Base-by-base conservation (phyloP, 1,140 invertebrate genomes). In the Zophobas atratus region DNA sequence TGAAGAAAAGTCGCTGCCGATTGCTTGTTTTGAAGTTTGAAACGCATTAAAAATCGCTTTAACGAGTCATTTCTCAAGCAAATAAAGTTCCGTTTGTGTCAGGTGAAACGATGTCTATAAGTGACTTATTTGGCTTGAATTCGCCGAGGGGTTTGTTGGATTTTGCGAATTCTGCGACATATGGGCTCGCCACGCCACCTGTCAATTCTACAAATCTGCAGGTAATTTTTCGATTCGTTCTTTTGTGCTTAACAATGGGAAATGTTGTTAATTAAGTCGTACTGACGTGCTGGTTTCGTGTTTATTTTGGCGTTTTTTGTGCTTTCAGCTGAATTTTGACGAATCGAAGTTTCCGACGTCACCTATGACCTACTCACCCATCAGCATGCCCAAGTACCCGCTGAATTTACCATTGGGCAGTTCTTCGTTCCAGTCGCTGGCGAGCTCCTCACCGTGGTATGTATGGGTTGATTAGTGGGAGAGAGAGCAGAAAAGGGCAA, bases 121-220 rank as follows among this genome's bases (percentile, higher is more conserved):
- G 88, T 53, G 89, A 90, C 82, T 82, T 90, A 75, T 87, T 90
- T 53, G 89, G 89, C 43, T 81, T 90, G 48, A 88, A 88, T 81
- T 85, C 89, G 49, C 87, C 89, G 20, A 86, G 88, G 60, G 89
- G 88, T 57, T 79, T 89, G 53, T 84, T 90, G 83, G 86, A 84
- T 63, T 84, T 84, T 48, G 79, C 80, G 38, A 78, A 81, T 67
- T 75, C 77, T 55, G 73, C 80, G 39, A 70, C 77, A 55, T 41
- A 77, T 39, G 80, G 78, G 63, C 70, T 83, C 36, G 79, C 79
- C 63, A 86, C 80, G 32, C 83, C 87, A 75, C 80, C 87, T 63
- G 80, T 80, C 43, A 77, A 78, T 80, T 60, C 83, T 38, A 53
- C 84, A 79, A 79, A 85, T 79, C 80, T 83, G 83, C 82, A 87